Base-by-base conservation (phyloP, 2,888 invertebrate species). In the Venusia cambrica region DNA sequence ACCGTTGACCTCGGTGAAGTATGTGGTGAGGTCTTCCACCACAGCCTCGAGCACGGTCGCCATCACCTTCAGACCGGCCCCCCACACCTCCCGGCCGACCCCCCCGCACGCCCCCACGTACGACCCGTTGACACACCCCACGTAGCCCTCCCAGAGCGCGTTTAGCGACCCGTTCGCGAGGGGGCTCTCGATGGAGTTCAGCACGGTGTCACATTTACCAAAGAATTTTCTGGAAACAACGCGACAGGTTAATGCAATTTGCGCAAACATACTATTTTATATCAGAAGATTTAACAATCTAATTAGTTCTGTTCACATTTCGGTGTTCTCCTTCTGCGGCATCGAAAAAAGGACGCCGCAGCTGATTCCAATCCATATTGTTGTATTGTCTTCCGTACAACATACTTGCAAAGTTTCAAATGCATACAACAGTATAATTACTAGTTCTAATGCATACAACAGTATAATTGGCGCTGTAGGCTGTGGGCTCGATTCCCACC, bases 1-100 rank as follows among this genome's bases (percentile, higher is more conserved):
- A 85, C 88, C 85, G 55, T 76, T 75, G 14, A 68, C 55, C 40
- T 88, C 87, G 4, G 35, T 65, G 22, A 87, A 77, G 47, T 87
- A 88, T 0, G 59, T 73, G 6, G 66, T 32, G 5, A 87, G 46
- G 46, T 85, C 84, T 0, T 35, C 43, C 0, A 72, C 70, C 1
- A 76, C 43, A 18, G 73, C 70, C 10, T 65, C 62, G 1, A 76
- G 47, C 2, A 71, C 58, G 0, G 71, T 55, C 0, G 87, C 76
- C 1, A 76, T n/a, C 7, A 72, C 73, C 27, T 63, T 61, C 2
- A 87, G 35, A 0, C 74, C 59, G 35, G 70, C 50, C 30, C 62
- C 67, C 66, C 75, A 71, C 0, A 75, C 61, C 0, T 61, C 56
- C 6, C 83, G 56, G 6, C 70, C 67, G 0, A 65, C 20, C 0